These are phyloP conservation scores for Muntiacus reevesi DNA, from an alignment of 2,113 vertebrate genomes.

Conservation along the genomic window DNA sequence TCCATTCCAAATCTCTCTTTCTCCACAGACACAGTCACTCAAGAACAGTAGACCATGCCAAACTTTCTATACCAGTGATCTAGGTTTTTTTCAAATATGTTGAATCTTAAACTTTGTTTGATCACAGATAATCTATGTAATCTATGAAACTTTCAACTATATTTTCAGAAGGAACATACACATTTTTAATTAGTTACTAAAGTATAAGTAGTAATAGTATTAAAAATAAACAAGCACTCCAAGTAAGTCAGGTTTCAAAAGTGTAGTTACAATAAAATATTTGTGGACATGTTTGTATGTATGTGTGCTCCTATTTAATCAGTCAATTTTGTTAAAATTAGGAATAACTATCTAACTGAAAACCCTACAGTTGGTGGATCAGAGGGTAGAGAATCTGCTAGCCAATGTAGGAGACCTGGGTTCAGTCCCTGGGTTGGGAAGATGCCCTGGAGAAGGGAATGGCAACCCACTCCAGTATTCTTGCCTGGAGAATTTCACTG, in stretches of 20 bases:
- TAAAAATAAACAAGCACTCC: background rate
- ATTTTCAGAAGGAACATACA: background rate
- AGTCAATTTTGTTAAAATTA: background rate
- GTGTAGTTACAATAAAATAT: background rate
- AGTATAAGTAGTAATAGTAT: background rate
- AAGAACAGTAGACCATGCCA: background rate
- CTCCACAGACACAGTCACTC: background rate
- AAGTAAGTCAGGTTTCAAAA: background rate
- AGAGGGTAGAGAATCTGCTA: background rate
- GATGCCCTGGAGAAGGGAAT: background rate
- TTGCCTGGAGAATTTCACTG: background rate
- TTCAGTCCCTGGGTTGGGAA: background rate
- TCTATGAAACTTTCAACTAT: background rate
- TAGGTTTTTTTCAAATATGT: background rate
- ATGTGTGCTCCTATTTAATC: background rate
- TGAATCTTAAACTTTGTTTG: background rate
- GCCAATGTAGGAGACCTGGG: background rate
- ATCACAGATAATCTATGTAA: background rate
- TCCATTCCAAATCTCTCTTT: background rate
- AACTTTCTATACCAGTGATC: background rate
- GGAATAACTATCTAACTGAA: background rate
- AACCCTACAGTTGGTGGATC: background rate
- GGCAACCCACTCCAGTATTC: background rate
- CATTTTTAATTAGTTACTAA: background rate
- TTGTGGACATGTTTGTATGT: accelerated